A percentile compares a stretch with the other conserved stretches of the same genome.
Conservation (phyloP, 2,888 invertebrate genomes). For the Blastobasis adustella region DNA sequence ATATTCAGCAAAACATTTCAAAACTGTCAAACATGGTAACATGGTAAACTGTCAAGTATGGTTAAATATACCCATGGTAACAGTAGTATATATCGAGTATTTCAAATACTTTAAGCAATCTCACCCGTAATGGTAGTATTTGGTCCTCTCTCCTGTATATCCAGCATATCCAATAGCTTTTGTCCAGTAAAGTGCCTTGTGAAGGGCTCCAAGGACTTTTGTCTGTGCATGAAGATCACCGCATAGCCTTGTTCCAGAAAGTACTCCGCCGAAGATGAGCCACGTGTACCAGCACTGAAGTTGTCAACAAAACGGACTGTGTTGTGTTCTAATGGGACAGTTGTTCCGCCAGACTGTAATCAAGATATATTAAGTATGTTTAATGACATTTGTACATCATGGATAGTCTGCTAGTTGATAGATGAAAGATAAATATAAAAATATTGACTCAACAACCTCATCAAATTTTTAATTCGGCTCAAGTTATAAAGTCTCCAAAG, state of each 20-base stretch:
- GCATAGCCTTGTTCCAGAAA: slow-evolving; percentile 89
- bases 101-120: neutral
- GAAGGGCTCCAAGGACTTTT: slow-evolving; percentile 93
- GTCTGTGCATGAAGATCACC: slow-evolving; percentile 94
- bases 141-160: slow-evolving; percentile 77
- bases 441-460: too few relatives aligned
- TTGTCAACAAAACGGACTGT: slow-evolving; percentile 99
- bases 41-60: too few relatives aligned
- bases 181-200: slow-evolving; percentile 89
- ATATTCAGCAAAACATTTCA: too few relatives aligned
- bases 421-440: too few relatives aligned
- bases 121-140: slow-evolving; percentile 79
- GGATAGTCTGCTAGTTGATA: too few relatives aligned
- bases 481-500: too few relatives aligned
- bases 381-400: too few relatives aligned
- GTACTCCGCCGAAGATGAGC: slow-evolving; percentile 96
- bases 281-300: slow-evolving; percentile 97
- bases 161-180: slow-evolving; percentile 86
- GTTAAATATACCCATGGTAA: too few relatives aligned
- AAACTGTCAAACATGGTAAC: too few relatives aligned
- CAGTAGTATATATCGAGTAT: too few relatives aligned
- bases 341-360: slow-evolving; percentile 94
- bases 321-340: slow-evolving; percentile 96
- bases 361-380: too few relatives aligned
- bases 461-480: too few relatives aligned